Conservation (phyloP, 2,113 vertebrate genomes). For the Hiodon tergisus region DNA sequence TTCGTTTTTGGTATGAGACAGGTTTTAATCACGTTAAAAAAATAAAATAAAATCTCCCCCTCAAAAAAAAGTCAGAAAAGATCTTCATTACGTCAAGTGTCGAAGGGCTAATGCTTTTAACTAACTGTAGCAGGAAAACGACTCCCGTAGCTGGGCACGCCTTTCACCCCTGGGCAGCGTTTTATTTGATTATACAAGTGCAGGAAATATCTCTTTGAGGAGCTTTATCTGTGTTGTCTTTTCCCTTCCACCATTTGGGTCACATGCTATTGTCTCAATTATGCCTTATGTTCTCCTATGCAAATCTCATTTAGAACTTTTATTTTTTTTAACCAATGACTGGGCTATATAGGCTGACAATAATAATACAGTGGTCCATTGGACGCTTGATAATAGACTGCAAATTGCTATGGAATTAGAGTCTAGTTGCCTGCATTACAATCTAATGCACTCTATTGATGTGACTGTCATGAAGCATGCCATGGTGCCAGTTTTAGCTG, state of each 20-base stretch:
- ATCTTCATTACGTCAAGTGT: too few species aligned
- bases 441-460: too few species aligned
- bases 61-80: too few species aligned
- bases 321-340: too few species aligned
- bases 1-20: neutral
- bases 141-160: slow-evolving; percentile 7
- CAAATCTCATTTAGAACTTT: neutral
- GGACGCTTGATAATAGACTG: too few species aligned
- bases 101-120: neutral
- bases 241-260: slow-evolving; percentile 47
- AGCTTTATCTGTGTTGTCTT: slow-evolving; percentile 54
- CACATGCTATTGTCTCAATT: slow-evolving; percentile 33
- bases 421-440: too few species aligned
- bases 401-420: too few species aligned
- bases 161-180: slow-evolving; percentile 45
- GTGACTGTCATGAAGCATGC: too few species aligned
- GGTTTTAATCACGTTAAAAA: neutral
- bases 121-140: neutral
- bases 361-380: too few species aligned
- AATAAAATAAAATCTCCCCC: too few species aligned
- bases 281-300: slow-evolving; percentile 30
- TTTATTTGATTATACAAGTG: slow-evolving; percentile 64
- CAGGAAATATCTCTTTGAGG: slow-evolving; percentile 63
- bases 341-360: too few species aligned
- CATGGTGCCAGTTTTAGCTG: too few species aligned